A percentile compares a stretch with the other conserved stretches of the same genome.
Evolutionary conservation across 2,797 vertebrate genomes (phyloP).

Genomic region (Mareca strepera): DNA sequence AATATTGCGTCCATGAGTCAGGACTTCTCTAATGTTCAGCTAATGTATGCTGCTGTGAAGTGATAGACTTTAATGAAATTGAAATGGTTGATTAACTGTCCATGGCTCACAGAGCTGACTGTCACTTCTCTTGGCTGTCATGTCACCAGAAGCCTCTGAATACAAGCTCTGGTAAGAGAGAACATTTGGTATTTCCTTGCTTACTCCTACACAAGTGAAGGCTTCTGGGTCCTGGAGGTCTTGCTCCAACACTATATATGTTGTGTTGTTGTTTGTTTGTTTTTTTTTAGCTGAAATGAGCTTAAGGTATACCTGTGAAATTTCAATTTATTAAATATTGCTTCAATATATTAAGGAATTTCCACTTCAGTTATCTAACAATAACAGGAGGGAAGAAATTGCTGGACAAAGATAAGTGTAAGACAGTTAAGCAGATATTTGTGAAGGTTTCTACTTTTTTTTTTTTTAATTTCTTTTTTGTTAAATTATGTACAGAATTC

Average conservation of each 20-base stretch:
- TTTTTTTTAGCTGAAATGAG: conserved; percentile 35
- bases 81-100: conserved; percentile 65
- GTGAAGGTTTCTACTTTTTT: neutral
- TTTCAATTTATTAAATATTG: conserved; percentile 47
- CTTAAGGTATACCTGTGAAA: neutral
- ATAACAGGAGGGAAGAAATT: neutral
- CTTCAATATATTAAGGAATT: conserved; percentile 38
- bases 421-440: neutral
- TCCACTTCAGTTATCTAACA: neutral
- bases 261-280: neutral
- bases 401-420: neutral
- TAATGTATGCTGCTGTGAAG: neutral
- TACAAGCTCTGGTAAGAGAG: neutral
- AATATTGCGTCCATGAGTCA: neutral
- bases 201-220: conserved; percentile 19
- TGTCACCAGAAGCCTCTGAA: neutral
- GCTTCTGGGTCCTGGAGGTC: conserved; percentile 40
- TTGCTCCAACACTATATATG: neutral
- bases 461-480: neutral
- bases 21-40: neutral
- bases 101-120: conserved; percentile 39
- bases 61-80: neutral
- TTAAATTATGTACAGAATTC: neutral
- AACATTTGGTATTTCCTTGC: neutral
- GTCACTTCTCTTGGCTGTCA: conserved; percentile 31